Conservation (phyloP, 2,113 vertebrate genomes). For the Sander vitreus region DNA sequence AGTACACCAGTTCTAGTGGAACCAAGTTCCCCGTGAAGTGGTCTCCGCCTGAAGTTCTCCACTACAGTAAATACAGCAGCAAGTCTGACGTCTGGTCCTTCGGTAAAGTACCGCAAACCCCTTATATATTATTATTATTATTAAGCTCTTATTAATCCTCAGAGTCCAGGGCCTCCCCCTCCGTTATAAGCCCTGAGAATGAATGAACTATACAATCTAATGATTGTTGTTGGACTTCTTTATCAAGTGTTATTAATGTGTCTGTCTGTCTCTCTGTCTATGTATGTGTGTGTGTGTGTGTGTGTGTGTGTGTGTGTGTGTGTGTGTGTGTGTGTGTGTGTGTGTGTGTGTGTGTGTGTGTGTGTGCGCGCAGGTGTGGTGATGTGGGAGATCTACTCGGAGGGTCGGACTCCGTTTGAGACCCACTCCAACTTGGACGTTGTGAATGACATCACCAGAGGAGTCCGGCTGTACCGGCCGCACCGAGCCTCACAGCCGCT, state of each 20-base stretch:
- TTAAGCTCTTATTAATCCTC: no score
- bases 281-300: no score
- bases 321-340: no score
- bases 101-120: slow-evolving; percentile 78
- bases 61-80: slow-evolving; percentile 92
- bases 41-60: slow-evolving; percentile 93
- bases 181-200: no score
- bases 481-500: slow-evolving; percentile 80
- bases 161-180: no score
- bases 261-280: no score
- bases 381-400: slow-evolving; percentile 93
- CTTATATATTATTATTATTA: no score
- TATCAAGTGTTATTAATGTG: no score
- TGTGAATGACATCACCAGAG: slow-evolving; percentile 87
- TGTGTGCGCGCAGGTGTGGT: slow-evolving; percentile 88
- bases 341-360: background rate
- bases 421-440: slow-evolving; percentile 87
- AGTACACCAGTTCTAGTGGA: slow-evolving; percentile 91
- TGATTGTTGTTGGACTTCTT: no score
- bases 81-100: slow-evolving; percentile 95
- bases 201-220: no score
- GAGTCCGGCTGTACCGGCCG: slow-evolving; percentile 89
- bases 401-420: slow-evolving; percentile 90
- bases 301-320: no score
- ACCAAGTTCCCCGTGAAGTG: slow-evolving; percentile 92